Percentiles rank a stretch among this genome's conserved stretches.
Conservation (phyloP, 2,113 vertebrate species). For the Corynorhinus townsendii region DNA sequence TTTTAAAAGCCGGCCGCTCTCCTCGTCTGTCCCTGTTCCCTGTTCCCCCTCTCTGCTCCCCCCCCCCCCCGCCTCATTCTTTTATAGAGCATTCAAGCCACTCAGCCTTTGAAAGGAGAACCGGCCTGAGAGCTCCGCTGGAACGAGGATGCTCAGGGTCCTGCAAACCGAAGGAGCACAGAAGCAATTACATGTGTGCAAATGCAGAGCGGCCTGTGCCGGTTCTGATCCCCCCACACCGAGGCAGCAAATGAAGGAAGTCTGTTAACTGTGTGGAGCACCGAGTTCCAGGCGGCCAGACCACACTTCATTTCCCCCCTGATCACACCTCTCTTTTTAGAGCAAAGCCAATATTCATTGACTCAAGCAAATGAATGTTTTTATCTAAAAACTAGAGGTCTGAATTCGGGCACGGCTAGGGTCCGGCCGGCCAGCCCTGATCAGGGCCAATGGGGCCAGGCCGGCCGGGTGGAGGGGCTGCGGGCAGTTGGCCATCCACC, state of each 20-base stretch:
- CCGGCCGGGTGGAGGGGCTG: too few relatives aligned
- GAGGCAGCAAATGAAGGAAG: not conserved
- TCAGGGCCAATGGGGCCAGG: too few relatives aligned
- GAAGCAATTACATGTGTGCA: conserved; percentile 53
- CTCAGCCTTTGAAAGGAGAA: conserved; percentile 1
- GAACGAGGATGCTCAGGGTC: not conserved
- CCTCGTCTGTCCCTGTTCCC: not conserved
- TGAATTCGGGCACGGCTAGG: too few relatives aligned
- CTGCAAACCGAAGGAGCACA: conserved; percentile 41
- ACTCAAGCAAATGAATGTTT: not conserved
- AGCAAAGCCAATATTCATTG: not conserved
- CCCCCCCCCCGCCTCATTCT: not conserved
- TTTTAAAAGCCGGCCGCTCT: not conserved
- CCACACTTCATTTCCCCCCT: not conserved
- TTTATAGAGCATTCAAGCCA: not conserved
- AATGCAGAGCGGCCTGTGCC: not conserved
- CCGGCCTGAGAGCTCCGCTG: not conserved
- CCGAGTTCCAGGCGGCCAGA: not conserved
- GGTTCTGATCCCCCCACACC: not conserved
- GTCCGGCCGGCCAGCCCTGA: too few relatives aligned
- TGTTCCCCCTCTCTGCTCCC: too few relatives aligned
- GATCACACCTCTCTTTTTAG: not conserved
- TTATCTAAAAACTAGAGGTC: not conserved
- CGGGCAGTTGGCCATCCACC: too few relatives aligned
- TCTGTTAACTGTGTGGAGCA: not conserved